These are phyloP conservation scores for Cylloceria caligata DNA, from an alignment of 2,888 invertebrate species.

Conservation along the genomic window DNA sequence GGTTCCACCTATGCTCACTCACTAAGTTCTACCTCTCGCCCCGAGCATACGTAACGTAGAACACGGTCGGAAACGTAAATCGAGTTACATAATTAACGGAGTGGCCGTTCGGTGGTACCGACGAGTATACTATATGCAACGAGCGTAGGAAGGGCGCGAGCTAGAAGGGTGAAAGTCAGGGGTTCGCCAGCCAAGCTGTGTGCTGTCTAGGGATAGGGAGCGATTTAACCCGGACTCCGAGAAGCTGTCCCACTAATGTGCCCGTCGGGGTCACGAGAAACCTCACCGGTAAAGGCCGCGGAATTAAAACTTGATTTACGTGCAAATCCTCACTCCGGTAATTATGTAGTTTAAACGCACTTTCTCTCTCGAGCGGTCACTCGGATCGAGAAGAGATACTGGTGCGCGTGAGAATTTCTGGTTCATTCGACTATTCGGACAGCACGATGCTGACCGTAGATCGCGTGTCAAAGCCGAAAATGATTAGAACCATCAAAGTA, in stretches of 20 bases:
- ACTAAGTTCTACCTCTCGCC: background rate
- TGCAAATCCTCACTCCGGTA: conserved; percentile 34
- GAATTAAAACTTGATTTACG: conserved; percentile 45
- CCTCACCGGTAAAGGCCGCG: conserved; percentile 28
- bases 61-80: conserved; percentile 20
- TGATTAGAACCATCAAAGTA: background rate
- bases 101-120: background rate
- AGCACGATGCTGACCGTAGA: background rate
- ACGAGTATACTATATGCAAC: background rate
- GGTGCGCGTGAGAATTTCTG: background rate
- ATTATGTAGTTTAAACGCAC: background rate
- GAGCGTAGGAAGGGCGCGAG: background rate
- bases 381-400: background rate
- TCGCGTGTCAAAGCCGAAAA: background rate
- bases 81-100: conserved; percentile 45
- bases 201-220: background rate
- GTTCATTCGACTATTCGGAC: background rate
- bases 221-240: conserved; percentile 16
- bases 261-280: conserved; percentile 14
- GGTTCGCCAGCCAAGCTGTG: conserved; percentile 5
- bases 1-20: conserved; percentile 25
- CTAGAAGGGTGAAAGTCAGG: conserved; percentile 4
- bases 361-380: background rate
- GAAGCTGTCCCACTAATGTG: conserved; percentile 14
- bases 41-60: background rate